phyloP scores from a whole-genome alignment of 2,888 invertebrate species.

The Agrochola lychnidis region DNA sequence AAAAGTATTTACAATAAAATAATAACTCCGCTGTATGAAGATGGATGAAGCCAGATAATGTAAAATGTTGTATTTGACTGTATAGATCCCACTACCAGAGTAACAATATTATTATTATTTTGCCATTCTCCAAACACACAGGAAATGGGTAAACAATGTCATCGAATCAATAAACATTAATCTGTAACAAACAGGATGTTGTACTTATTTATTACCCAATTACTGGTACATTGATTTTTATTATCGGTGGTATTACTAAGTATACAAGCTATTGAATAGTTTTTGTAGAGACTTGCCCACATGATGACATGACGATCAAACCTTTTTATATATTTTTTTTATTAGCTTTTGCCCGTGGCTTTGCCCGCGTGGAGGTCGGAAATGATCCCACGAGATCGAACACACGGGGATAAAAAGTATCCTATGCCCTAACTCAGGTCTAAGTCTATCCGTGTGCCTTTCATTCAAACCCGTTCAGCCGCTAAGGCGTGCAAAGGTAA shows the following conservation, averaged over 20 bases:
- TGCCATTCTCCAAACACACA: neutral
- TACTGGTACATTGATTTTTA: conserved; percentile 28
- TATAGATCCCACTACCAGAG: neutral
- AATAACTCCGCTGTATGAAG: neutral
- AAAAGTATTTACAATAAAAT: neutral
- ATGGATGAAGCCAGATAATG: neutral
- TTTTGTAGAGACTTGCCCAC: neutral
- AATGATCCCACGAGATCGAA: neutral
- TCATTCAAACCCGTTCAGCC: neutral
- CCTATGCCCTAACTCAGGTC: neutral
- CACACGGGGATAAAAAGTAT: neutral
- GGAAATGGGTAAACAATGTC: conserved; percentile 20
- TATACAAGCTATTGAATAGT: neutral
- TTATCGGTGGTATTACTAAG: neutral
- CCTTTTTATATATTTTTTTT: neutral
- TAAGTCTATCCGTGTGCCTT: neutral
- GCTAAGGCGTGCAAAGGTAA: neutral
- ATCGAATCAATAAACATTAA: conserved; percentile 42
- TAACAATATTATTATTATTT: conserved; percentile 19
- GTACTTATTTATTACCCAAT: conserved; percentile 38
- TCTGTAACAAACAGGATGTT: conserved; percentile 24
- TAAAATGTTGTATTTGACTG: neutral
- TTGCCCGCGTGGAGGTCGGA: neutral
- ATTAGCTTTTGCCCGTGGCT: neutral
- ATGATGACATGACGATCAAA: neutral